These are phyloP conservation scores for Lordiphosa andalusiaca DNA, from an alignment of 2,888 invertebrate genomes.

Conservation along the genomic window DNA sequence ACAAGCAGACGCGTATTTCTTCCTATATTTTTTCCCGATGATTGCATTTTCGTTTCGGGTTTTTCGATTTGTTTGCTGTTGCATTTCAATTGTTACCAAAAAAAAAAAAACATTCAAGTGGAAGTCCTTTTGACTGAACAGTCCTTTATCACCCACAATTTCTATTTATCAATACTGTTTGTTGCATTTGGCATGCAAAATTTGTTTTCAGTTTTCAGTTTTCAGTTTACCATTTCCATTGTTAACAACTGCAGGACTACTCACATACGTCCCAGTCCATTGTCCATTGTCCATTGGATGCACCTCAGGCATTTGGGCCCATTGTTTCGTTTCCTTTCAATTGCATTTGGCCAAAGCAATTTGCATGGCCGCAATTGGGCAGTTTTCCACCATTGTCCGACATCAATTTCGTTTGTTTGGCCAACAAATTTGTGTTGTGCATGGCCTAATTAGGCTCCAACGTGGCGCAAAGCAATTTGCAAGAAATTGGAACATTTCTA, in stretches of 20 bases:
- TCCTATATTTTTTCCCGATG: too few relatives aligned
- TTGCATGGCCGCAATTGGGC: conserved; percentile 19
- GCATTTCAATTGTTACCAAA: conserved; percentile 41
- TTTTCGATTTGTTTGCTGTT: conserved; percentile 15
- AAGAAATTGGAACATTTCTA: too few relatives aligned
- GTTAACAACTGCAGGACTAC: conserved; percentile 30
- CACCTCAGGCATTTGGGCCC: conserved; percentile 4
- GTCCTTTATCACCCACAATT: conserved; percentile 28
- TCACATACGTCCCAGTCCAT: conserved; percentile 28
- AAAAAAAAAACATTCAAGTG: conserved; percentile 62
- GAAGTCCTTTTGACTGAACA: conserved; percentile 61
- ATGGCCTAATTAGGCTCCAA: too few relatives aligned
- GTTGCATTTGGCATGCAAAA: conserved; percentile 66
- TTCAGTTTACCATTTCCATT: conserved; percentile 34
- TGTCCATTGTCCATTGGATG: too few relatives aligned
- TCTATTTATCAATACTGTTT: conserved; percentile 34
- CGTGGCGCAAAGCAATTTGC: too few relatives aligned
- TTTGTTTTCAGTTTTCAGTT: conserved; percentile 64
- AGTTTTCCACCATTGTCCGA: conserved; percentile 36
- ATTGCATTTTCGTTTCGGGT: conserved; percentile 3
- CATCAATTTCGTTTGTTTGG: conserved; percentile 25
- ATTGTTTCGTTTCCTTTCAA: conserved; percentile 43
- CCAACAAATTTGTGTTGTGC: too few relatives aligned
- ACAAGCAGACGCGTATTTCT: conserved; percentile 10
- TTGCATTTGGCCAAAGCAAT: conserved; percentile 49